Percentiles rank a stretch among this genome's conserved stretches.
Conservation (phyloP, 2,888 invertebrate genomes). For the Euclidia mi region DNA sequence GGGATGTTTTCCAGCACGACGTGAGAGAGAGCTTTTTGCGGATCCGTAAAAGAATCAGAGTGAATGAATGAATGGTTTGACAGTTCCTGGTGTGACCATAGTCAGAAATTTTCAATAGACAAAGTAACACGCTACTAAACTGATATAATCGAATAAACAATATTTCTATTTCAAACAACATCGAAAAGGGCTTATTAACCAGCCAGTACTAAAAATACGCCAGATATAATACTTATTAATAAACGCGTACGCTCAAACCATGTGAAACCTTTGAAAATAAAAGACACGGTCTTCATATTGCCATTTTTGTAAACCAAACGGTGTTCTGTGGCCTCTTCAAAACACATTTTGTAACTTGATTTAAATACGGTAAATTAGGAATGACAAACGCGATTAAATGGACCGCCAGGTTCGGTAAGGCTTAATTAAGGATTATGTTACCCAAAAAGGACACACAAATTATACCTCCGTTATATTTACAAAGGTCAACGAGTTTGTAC, state of each 20-base stretch:
- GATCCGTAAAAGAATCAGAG: too few relatives aligned
- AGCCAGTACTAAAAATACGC: not conserved
- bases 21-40: too few relatives aligned
- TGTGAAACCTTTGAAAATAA: conserved; percentile 22
- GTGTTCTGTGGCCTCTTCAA: conserved; percentile 39
- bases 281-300: conserved; percentile 13
- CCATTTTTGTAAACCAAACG: conserved; percentile 39
- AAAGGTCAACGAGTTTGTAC: conserved; percentile 36
- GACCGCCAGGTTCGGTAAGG: conserved; percentile 58
- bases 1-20: too few relatives aligned
- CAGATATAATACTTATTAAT: not conserved
- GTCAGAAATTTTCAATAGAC: too few relatives aligned
- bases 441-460: conserved; percentile 60
- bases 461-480: conserved; percentile 48
- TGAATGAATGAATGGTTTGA: too few relatives aligned
- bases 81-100: too few relatives aligned
- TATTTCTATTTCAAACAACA: too few relatives aligned
- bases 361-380: conserved; percentile 65
- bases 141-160: too few relatives aligned
- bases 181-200: too few relatives aligned
- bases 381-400: conserved; percentile 66
- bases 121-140: too few relatives aligned
- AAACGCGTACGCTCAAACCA: conserved; percentile 1
- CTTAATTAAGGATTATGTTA: conserved; percentile 69
- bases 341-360: conserved; percentile 61